Evolutionary conservation across 1,140 invertebrate species (phyloP).

Genomic region (Zaprionus gabonicus): DNA sequence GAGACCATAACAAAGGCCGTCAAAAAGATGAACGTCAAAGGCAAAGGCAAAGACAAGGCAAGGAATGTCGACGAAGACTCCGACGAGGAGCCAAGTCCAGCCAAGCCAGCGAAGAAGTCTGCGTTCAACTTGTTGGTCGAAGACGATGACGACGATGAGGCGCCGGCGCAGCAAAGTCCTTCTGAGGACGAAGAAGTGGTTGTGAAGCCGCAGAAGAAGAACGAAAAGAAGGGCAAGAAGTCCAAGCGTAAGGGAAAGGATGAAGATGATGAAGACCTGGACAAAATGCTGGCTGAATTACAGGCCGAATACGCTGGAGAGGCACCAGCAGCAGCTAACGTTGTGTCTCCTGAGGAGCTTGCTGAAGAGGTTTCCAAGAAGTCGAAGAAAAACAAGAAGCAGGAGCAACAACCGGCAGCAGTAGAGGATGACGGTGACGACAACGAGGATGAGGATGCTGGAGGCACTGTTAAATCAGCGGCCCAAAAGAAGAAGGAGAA

Average conservation of each 20-base stretch:
- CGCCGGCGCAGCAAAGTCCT: slow-evolving; percentile 48
- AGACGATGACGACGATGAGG: slow-evolving; percentile 85
- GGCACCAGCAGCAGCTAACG: slow-evolving; percentile 73
- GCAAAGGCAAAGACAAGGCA: slow-evolving; percentile 63
- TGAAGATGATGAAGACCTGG: slow-evolving; percentile 92
- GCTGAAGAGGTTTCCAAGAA: slow-evolving; percentile 85
- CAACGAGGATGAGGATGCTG: slow-evolving; percentile 86
- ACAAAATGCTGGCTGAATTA: slow-evolving; percentile 92
- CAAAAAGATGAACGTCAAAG: slow-evolving; percentile 74
- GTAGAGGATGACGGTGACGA: slow-evolving; percentile 84
- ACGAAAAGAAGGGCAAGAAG: slow-evolving; percentile 89
- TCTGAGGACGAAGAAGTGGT: slow-evolving; percentile 85
- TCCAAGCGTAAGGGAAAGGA: slow-evolving; percentile 89
- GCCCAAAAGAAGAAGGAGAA: slow-evolving; percentile 95
- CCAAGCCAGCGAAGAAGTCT: slow-evolving; percentile 86
- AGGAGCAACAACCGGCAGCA: slow-evolving; percentile 72
- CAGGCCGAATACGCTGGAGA: slow-evolving; percentile 91
- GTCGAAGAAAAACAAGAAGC: slow-evolving; percentile 85
- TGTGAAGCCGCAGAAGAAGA: slow-evolving; percentile 85
- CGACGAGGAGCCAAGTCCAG: slow-evolving; percentile 69
- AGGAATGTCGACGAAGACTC: slow-evolving; percentile 82
- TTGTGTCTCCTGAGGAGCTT: slow-evolving; percentile 78
- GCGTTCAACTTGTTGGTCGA: slow-evolving; percentile 87
- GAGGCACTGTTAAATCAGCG: slow-evolving; percentile 90
- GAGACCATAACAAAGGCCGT: slow-evolving; percentile 61